Evolutionary conservation across 2,888 invertebrate species (phyloP), one percentile per base, ranked within the genome.

Genomic region (Pachycephus smyrnensis): DNA sequence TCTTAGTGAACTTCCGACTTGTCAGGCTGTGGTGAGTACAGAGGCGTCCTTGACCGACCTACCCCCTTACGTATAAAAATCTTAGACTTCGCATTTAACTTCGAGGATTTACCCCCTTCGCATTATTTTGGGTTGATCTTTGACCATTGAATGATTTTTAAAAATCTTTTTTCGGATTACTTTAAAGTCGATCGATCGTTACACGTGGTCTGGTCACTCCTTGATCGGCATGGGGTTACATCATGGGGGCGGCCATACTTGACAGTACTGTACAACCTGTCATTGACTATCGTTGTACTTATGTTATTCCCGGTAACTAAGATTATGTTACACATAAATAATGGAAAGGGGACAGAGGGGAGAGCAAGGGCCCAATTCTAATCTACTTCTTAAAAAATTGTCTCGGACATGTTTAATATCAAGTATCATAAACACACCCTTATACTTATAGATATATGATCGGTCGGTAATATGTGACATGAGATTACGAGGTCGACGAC

Each of bases 21-120:
- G 78, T 80, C 83, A 87, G 55, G 87, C 89, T 81, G 88, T 85
- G 85, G 89, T 89, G 82, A 89, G 89, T 89, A 81, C 76, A 69
- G 37, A 71, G 23, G 71, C 12, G 71, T 71, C 71, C 71, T 71
- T 71, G 71, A 31, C 71, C 71, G 71, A 15, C 33, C 71, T 71
- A 32, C 71, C 12, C 23, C 15, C 55, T 55, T 55, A 23, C 9
- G 0, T 55, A 0, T 4, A 9, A 55, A 23, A 55, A 55, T 55
- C 23, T 55, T 55, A 23, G 15, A 23, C 55, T 55, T 55, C 9
- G 6, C 55, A 55, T 2, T 55, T 55, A 55, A 23, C 23, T 4
- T 9, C 55, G 9, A 23, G 2, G 1, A 55, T 9, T 55, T 23
- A 55, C 9, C 55, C 55, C 9, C 2, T 23, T 55, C 6, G 6